phyloP scores from a whole-genome alignment of 2,113 vertebrate species.

The Dipodomys spectabilis region DNA sequence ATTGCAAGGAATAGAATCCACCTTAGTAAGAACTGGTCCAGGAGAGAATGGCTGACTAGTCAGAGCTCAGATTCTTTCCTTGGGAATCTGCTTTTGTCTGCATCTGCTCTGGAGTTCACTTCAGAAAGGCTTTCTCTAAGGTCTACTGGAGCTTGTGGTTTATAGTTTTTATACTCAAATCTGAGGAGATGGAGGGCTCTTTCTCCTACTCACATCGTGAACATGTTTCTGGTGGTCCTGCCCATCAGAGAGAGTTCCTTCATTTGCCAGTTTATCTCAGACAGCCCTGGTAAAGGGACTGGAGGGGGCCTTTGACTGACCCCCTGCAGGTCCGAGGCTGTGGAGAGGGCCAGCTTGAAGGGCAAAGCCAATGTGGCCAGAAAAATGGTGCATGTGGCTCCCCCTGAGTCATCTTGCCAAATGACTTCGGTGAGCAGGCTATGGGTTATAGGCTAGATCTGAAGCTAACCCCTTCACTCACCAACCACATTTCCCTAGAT shows the following conservation, averaged over 20 bases:
- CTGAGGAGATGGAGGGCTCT: background rate
- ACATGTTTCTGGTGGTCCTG: background rate
- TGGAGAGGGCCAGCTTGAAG: too few species aligned
- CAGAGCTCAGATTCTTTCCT: background rate
- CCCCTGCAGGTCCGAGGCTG: background rate
- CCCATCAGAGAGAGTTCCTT: too few species aligned
- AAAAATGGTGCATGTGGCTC: background rate
- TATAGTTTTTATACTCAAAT: background rate
- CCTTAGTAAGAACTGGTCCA: background rate
- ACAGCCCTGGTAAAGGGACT: too few species aligned
- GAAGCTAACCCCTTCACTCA: background rate
- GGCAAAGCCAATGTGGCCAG: background rate
- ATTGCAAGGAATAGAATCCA: background rate
- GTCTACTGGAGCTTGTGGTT: background rate
- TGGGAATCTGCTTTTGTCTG: background rate
- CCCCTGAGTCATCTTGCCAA: background rate
- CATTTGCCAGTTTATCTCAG: background rate
- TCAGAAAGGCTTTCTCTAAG: background rate
- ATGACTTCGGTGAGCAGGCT: background rate
- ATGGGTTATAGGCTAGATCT: background rate
- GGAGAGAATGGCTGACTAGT: background rate
- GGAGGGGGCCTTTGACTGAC: background rate
- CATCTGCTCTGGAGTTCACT: background rate
- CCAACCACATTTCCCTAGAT: background rate
- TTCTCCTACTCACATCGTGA: background rate